Conservation (phyloP, 2,113 vertebrate genomes). For the Heterochromis multidens region DNA sequence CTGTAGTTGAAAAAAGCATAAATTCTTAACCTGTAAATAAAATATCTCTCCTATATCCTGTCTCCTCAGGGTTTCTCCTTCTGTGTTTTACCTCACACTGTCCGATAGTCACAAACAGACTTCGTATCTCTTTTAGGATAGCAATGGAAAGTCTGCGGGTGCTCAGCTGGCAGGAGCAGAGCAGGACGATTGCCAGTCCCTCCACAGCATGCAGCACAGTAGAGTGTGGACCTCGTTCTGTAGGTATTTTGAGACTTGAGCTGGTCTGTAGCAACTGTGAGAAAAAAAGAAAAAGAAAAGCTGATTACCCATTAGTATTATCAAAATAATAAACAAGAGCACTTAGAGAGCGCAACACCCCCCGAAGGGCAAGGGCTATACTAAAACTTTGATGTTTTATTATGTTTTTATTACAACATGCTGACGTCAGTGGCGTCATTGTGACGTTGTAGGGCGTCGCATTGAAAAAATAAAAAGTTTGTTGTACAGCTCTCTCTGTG, state of each 20-base stretch:
- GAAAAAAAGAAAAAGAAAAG: neutral
- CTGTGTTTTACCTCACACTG: constrained; percentile 86
- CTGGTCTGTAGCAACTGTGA: constrained; percentile 78
- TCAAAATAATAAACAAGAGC: neutral
- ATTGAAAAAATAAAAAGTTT: no score
- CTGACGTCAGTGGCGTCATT: no score
- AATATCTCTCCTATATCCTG: neutral
- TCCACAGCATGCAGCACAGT: constrained; percentile 86
- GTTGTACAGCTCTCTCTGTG: no score
- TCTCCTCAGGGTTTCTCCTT: neutral
- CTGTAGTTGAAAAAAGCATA: constrained; percentile 66
- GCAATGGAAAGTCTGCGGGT: constrained; percentile 89
- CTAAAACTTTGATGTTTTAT: no score
- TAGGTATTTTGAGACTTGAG: constrained; percentile 73
- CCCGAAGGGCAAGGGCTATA: no score
- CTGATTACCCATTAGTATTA: neutral
- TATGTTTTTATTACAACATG: no score
- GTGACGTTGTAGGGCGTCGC: no score
- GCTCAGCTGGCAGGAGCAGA: constrained; percentile 92
- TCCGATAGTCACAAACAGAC: constrained; percentile 86
- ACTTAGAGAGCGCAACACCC: no score
- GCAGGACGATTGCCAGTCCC: constrained; percentile 90
- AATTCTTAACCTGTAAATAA: neutral
- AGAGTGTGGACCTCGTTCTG: constrained; percentile 85
- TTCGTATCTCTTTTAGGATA: constrained; percentile 90